phyloP scores from a whole-genome alignment of 2,113 vertebrate genomes.

The Chlamydotis undulata region DNA sequence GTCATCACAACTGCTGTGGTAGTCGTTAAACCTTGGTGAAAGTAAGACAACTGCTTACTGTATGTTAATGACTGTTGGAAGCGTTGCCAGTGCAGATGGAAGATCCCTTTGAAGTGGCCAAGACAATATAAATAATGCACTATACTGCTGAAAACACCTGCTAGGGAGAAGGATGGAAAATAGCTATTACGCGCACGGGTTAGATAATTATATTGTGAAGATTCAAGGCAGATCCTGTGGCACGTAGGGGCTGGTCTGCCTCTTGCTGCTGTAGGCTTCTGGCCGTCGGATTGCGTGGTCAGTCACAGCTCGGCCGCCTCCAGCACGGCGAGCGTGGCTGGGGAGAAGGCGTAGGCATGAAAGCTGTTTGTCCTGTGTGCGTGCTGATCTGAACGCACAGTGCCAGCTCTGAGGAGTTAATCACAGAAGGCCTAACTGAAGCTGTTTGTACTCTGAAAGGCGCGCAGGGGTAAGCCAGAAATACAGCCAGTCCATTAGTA shows the following conservation, averaged over 20 bases:
- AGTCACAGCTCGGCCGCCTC: background rate
- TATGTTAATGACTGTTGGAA: background rate
- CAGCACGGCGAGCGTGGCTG: background rate
- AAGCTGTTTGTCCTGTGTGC: background rate
- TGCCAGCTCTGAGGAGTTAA: background rate
- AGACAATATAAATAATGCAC: constrained; percentile 31
- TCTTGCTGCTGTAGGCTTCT: background rate
- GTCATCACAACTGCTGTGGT: background rate
- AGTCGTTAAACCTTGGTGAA: background rate
- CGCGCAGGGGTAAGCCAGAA: background rate
- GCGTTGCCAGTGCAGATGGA: constrained; percentile 16
- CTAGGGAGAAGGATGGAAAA: background rate
- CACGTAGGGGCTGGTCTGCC: background rate
- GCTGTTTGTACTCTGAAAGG: background rate
- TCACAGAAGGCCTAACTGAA: background rate
- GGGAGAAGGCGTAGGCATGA: background rate
- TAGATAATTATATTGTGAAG: background rate
- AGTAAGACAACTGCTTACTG: background rate
- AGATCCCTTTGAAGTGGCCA: constrained; percentile 16
- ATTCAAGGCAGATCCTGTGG: background rate
- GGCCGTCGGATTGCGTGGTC: background rate
- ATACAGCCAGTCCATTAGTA: background rate
- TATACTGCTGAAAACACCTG: constrained; percentile 16
- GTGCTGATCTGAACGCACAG: background rate
- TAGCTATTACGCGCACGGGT: background rate